Evolutionary conservation across 2,797 vertebrate species (phyloP).

Genomic region (Falco novaeseelandiae): DNA sequence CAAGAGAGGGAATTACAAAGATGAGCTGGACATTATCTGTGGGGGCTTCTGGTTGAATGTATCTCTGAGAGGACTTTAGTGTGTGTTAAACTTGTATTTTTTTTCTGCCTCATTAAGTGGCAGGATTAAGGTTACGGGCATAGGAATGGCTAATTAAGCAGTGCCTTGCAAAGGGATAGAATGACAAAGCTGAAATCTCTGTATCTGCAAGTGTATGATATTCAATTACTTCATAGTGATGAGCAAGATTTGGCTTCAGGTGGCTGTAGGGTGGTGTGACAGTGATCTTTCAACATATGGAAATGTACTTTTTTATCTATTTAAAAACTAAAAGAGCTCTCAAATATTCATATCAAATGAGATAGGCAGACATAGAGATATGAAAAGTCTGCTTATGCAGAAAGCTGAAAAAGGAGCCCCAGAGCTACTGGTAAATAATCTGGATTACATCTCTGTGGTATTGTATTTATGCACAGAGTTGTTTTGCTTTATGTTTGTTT

Average conservation of each 20-base stretch:
- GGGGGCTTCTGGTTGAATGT: neutral
- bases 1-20: neutral
- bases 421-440: neutral
- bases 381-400: neutral
- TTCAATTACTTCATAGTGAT: neutral
- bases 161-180: neutral
- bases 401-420: neutral
- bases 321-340: neutral
- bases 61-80: neutral
- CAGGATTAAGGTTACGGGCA: neutral
- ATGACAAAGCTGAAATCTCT: neutral
- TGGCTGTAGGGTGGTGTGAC: neutral
- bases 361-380: neutral
- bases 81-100: neutral
- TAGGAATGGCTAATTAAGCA: neutral
- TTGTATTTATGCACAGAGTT: neutral
- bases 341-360: neutral
- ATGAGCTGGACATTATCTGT: fast-evolving
- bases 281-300: neutral
- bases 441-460: neutral
- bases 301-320: neutral
- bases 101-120: neutral
- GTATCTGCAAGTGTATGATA: neutral
- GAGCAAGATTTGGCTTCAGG: neutral
- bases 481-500: neutral